Percentiles rank a stretch among this genome's conserved stretches.
These are phyloP conservation scores for Isotomurus palustris DNA, from an alignment of 2,888 invertebrate species.

Conservation along the genomic window DNA sequence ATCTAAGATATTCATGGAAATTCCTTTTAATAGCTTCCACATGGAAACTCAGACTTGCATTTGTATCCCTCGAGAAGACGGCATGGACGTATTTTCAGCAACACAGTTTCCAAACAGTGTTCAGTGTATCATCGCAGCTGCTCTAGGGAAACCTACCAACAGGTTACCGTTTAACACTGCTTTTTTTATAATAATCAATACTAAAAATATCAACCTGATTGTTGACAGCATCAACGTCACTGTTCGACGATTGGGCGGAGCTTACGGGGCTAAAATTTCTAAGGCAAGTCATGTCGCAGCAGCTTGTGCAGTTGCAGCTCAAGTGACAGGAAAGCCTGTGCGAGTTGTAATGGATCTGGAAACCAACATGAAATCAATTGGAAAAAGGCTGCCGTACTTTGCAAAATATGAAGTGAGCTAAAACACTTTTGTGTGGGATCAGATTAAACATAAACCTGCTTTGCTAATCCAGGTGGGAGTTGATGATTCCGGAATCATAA, in stretches of 20 bases:
- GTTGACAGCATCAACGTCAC: constrained; percentile 61
- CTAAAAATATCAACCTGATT: neutral
- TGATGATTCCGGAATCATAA: constrained; percentile 60
- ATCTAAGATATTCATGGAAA: no score
- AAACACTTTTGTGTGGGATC: neutral
- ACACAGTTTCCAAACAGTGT: constrained; percentile 62
- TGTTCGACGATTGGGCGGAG: constrained; percentile 73
- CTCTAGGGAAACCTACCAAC: constrained; percentile 58
- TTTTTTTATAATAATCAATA: neutral
- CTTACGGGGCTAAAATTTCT: constrained; percentile 72
- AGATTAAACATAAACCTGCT: neutral
- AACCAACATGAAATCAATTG: constrained; percentile 65
- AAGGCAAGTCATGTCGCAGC: constrained; percentile 58
- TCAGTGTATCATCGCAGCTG: constrained; percentile 57
- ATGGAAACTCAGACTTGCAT: constrained; percentile 70
- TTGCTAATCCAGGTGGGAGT: constrained; percentile 29
- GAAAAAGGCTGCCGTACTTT: constrained; percentile 62
- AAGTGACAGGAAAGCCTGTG: constrained; percentile 63
- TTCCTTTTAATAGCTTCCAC: no score
- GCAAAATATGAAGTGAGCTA: constrained; percentile 60
- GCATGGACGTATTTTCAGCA: constrained; percentile 60
- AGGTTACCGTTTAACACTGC: constrained; percentile 51
- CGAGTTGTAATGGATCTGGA: constrained; percentile 67
- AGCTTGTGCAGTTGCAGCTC: constrained; percentile 66
- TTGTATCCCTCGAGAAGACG: constrained; percentile 65